Conservation (phyloP, 2,113 vertebrate genomes). For the Zosterops pallidus region DNA sequence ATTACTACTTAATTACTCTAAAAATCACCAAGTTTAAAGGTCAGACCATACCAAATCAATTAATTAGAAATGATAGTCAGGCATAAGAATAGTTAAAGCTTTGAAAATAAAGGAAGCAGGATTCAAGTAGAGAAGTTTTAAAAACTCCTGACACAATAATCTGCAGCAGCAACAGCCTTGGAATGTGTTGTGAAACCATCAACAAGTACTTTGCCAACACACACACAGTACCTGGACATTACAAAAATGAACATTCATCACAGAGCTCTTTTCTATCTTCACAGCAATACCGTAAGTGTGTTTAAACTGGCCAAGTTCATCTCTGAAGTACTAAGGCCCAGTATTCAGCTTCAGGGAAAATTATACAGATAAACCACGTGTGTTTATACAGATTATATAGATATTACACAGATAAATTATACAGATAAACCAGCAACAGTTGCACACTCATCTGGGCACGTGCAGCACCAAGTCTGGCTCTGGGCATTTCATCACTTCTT, state of each 20-base stretch:
- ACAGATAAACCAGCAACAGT: not conserved
- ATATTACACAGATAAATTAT: too few species aligned
- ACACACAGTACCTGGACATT: not conserved
- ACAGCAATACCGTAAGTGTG: not conserved
- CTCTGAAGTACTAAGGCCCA: not conserved
- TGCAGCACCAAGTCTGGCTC: fast-evolving
- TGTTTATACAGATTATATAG: too few species aligned
- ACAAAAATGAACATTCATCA: not conserved
- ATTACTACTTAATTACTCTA: not conserved
- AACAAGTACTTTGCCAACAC: not conserved
- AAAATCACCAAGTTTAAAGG: not conserved
- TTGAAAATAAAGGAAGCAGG: not conserved
- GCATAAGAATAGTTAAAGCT: not conserved
- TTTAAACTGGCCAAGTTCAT: not conserved
- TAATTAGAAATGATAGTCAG: not conserved
- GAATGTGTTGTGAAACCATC: not conserved
- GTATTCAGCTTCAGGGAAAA: not conserved
- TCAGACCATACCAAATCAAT: not conserved
- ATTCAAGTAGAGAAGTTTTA: not conserved
- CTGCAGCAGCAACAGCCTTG: not conserved
- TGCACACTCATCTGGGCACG: fast-evolving
- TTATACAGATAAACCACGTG: fast-evolving
- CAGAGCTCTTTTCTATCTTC: not conserved
- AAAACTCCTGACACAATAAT: not conserved
- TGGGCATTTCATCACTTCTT: not conserved